Conservation (phyloP, 1,140 invertebrate genomes). For the Scaptodrosophila lebanonensis region DNA sequence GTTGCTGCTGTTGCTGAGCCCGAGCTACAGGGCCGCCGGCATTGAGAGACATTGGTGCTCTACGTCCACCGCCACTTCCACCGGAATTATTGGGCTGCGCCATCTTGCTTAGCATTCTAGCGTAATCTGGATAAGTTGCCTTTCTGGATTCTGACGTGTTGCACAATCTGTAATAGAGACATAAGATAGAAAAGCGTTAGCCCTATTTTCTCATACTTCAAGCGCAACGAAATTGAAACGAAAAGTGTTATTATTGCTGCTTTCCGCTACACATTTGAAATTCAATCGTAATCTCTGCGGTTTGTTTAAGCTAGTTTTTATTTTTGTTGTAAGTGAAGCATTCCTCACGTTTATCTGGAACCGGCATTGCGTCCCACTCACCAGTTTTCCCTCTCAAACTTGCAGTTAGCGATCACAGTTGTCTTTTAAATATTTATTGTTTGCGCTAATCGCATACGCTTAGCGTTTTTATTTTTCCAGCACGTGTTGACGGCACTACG, state of each 20-base stretch:
- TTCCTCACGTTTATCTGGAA: conserved; percentile 16
- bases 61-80: conserved; percentile 38
- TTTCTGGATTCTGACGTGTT: conserved; percentile 13
- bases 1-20: conserved; percentile 41
- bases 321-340: conserved; percentile 7
- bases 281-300: conserved; percentile 6
- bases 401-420: conserved; percentile 45
- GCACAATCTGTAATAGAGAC: conserved; percentile 44
- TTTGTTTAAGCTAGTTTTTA: conserved; percentile 37
- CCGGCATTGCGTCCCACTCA: conserved; percentile 33
- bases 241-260: too few species aligned
- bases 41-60: conserved; percentile 51
- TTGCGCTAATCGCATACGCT: conserved; percentile 39
- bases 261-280: conserved; percentile 39
- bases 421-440: neutral
- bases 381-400: conserved; percentile 33
- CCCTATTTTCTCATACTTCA: conserved; percentile 12
- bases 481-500: conserved; percentile 36
- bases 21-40: conserved; percentile 1
- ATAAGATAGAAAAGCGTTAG: conserved; percentile 1
- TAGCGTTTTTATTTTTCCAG: conserved; percentile 24
- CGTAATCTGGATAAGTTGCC: too few species aligned
- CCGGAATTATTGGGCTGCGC: conserved; percentile 49
- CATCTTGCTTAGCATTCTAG: conserved; percentile 62
- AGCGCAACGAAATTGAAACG: conserved; percentile 37